Conservation (phyloP, 2,888 invertebrate genomes). For the Sinodicranocentrus sp. region DNA sequence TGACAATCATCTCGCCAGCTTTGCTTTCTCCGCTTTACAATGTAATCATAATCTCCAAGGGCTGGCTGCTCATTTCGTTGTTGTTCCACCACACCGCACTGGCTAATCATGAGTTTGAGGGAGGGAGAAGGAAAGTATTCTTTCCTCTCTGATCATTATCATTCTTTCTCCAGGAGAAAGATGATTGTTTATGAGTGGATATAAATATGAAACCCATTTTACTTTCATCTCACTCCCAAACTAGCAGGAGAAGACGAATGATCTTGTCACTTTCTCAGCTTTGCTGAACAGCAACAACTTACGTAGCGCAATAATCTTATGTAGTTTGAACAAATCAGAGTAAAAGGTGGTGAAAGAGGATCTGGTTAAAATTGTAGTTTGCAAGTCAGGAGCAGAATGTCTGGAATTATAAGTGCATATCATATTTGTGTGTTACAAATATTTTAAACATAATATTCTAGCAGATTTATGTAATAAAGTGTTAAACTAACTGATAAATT, state of each 20-base stretch:
- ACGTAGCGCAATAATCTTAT: too few relatives aligned
- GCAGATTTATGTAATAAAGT: background rate
- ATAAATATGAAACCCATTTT: constrained; percentile 50
- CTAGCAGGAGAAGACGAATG: background rate
- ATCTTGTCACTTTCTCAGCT: too few relatives aligned
- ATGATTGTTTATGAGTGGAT: constrained; percentile 59
- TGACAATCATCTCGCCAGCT: constrained; percentile 71
- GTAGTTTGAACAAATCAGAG: too few relatives aligned
- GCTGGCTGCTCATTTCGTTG: constrained; percentile 56
- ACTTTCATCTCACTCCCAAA: constrained; percentile 39
- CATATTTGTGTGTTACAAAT: constrained; percentile 55
- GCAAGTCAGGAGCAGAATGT: constrained; percentile 50
- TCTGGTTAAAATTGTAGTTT: too few relatives aligned
- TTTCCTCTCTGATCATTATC: constrained; percentile 4
- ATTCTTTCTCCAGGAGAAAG: constrained; percentile 60
- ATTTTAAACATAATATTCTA: background rate
- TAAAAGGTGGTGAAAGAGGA: too few relatives aligned
- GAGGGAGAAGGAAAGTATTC: constrained; percentile 21
- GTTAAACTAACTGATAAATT: background rate
- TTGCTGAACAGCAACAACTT: too few relatives aligned
- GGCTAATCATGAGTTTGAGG: constrained; percentile 53
- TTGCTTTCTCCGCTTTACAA: constrained; percentile 63
- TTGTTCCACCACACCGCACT: constrained; percentile 65
- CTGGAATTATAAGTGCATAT: constrained; percentile 65
- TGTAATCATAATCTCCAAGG: constrained; percentile 64